These are phyloP conservation scores for Propsilocerus akamusi DNA, from an alignment of 1,140 invertebrate genomes.

Conservation along the genomic window DNA sequence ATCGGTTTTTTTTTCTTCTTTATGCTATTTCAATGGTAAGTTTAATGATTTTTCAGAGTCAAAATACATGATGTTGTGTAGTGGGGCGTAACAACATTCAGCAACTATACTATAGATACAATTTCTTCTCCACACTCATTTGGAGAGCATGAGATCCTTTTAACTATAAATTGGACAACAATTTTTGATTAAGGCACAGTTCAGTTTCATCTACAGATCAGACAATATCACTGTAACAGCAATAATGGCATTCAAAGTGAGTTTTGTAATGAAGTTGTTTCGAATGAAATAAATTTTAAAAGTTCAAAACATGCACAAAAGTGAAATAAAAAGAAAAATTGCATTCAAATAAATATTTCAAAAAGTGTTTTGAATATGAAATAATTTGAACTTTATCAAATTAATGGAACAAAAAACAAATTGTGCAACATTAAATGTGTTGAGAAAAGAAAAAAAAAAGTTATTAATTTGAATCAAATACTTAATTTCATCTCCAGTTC, in stretches of 20 bases:
- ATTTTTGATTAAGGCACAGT: background rate
- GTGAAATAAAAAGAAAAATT: too few relatives aligned
- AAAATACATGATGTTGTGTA: background rate
- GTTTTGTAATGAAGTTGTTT: background rate
- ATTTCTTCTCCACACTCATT: background rate
- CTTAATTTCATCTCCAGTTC: conserved; percentile 19
- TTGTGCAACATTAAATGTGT: too few relatives aligned
- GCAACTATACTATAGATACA: too few relatives aligned
- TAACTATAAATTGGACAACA: background rate
- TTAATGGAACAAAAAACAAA: too few relatives aligned
- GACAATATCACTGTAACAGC: background rate
- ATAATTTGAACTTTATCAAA: too few relatives aligned
- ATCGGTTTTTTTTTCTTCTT: background rate
- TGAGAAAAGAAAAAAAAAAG: background rate
- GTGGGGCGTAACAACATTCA: background rate
- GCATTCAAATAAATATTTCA: too few relatives aligned
- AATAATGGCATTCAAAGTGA: background rate
- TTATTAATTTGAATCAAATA: background rate
- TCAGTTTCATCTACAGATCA: background rate
- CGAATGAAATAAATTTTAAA: background rate
- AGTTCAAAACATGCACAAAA: background rate
- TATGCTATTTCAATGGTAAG: background rate
- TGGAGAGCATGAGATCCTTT: background rate
- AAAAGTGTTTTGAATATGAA: too few relatives aligned
- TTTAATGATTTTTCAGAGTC: background rate